Base-by-base conservation (phyloP, 30 jellyfish, hydroid and myxozoan species). In the Morbakka virulenta region DNA sequence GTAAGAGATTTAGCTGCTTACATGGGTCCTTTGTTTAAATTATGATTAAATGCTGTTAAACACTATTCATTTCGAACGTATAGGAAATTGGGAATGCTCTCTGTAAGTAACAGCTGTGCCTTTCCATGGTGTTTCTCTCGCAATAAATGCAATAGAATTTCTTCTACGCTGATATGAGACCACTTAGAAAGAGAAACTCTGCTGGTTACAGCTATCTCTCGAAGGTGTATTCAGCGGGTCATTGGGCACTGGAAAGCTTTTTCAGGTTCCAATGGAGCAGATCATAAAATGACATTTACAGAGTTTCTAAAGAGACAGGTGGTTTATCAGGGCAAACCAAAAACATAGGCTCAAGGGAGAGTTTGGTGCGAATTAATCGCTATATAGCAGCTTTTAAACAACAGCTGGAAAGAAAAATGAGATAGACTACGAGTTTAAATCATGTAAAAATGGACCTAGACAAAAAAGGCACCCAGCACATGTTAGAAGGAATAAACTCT, bases 261-360 rank as follows among this genome's bases (percentile, higher is more conserved):
- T 74, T 12, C 73, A 71, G 47, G n/a, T 35, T 50, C 79, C 79
- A 35, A 35, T 41, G 73, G 83, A 71, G 41, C 83, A 71, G 48
- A 28, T 71, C 34, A 71, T 71, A 35, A 74, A n/a, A n/a, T n/a
- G n/a, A n/a, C n/a, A n/a, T n/a, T n/a, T 35, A 71, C 34, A 3
- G 79, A 23, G 29, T 50, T 26, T 71, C 75, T 26, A 32, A 0
- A 71, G 73, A 41, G 74, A 71, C 79, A 14, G 83, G 83, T 50
- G 83, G 83, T 34, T 26, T 71, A 71, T 71, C 83, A 22, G 83
- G 52, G 13, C 73, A 71, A 50, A 71, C 83, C 14, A 74, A 71
- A 71, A 71, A 71, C 74, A 50, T 25, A 13, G 83, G 83, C 13
- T 73, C 79, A 14, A 71, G 83, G 28, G 83, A 41, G 74, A 71